Evolutionary conservation across 2,888 invertebrate genomes (phyloP).

Genomic region (Bombylius discolor): DNA sequence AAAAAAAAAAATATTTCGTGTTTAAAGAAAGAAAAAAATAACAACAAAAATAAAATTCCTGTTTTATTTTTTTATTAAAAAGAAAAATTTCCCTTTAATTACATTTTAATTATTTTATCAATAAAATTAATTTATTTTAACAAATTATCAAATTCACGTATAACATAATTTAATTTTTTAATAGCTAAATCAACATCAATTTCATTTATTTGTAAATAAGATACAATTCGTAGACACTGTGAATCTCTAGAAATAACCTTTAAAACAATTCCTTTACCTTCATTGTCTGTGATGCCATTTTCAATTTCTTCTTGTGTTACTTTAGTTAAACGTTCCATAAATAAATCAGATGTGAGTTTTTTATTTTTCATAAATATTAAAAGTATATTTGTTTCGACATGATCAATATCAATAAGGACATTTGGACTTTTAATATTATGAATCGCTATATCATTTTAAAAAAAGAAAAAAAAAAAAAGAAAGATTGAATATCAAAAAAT

Average conservation of each 20-base stretch:
- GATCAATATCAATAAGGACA: slow-evolving; percentile 47
- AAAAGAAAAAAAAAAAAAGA: neutral
- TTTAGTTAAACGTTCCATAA: slow-evolving; percentile 41
- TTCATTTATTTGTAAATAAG: slow-evolving; percentile 57
- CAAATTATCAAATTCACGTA: slow-evolving; percentile 44
- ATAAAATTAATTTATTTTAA: slow-evolving; percentile 2
- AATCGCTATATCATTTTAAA: slow-evolving; percentile 48
- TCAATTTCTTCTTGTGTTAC: slow-evolving; percentile 39
- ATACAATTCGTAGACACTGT: slow-evolving; percentile 51
- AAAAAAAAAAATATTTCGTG: too few species aligned
- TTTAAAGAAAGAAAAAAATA: too few species aligned
- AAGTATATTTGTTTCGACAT: slow-evolving; percentile 62
- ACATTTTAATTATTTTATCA: too few species aligned
- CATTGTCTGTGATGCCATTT: slow-evolving; percentile 37
- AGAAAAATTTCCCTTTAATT: too few species aligned
- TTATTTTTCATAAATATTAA: slow-evolving; percentile 46
- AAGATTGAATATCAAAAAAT: neutral
- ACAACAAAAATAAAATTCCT: too few species aligned
- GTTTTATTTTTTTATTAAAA: too few species aligned
- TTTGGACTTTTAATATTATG: slow-evolving; percentile 45
- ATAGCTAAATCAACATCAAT: slow-evolving; percentile 53
- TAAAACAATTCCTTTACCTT: slow-evolving; percentile 39
- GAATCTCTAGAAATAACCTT: slow-evolving; percentile 46
- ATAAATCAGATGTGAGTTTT: slow-evolving; percentile 42
- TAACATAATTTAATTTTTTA: slow-evolving; percentile 55